Base-by-base conservation (phyloP, 2,797 vertebrate species). In the Crenichthys baileyi region DNA sequence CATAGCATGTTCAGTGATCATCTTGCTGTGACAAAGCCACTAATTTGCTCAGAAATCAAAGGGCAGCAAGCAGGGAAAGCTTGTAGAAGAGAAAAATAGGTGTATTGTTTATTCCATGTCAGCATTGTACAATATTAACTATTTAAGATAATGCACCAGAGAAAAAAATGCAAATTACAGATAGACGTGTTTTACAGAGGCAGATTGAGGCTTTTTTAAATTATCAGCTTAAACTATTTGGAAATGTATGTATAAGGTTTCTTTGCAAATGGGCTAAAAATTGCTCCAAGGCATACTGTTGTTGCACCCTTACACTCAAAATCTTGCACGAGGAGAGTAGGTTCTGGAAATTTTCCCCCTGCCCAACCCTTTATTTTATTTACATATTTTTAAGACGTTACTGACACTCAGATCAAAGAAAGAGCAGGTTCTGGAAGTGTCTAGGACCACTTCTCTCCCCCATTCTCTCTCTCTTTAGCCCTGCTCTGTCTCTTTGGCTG, bases 1-100 rank as follows among this genome's bases (percentile, higher is more conserved):
- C 89, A 92, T 89, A 85, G 88, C 89, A 82, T 67, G 80, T 88
- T 88, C 80, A 77, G 89, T 91, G 94, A 94, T 94, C 92, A 93
- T 89, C 89, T 91, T 82, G 91, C 82, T 89, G 90, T 85, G 83
- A 90, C 93, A 92, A 68, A 88, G 60, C 75, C 70, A 78, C 83
- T n/a, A 88, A 61, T 87, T 80, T 78, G 79, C 85, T 29, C 73
- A 67, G 39, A 83, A 84, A 82, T 67, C 61, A 51, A 79, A 77
- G 51, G 72, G 72, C 70, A 83, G 65, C 31, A 53, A 78, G 67
- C 20, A 15, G 20, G 24, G 39, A 9, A 44, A 44, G 39, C 39
- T 31, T 68, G 39, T 44, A 67, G 76, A 73, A 22, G 67, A 36
- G 48, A 85, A 73, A 76, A 68, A 80, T 61, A 73, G 58, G 83